A percentile compares a stretch with the other conserved stretches of the same genome.
These are phyloP conservation scores for Lasius platythorax DNA, from an alignment of 2,888 invertebrate genomes.

Conservation along the genomic window DNA sequence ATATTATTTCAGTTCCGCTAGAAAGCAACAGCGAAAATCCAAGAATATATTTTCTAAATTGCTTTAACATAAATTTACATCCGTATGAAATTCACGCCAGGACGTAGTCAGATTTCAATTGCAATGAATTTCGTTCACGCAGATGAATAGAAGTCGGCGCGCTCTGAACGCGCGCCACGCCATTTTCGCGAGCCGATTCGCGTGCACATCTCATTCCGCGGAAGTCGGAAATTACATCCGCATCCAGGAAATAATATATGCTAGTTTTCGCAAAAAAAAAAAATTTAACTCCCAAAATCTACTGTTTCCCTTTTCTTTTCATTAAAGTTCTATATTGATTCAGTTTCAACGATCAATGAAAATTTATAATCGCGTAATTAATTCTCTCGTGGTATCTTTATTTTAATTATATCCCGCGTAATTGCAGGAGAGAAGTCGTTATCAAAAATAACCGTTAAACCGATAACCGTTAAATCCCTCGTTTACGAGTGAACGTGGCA, in stretches of 20 bases:
- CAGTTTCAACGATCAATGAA: not conserved
- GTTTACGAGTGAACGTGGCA: not conserved
- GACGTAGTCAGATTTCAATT: conserved; percentile 41
- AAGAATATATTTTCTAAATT: conserved; percentile 50
- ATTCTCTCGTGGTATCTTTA: not conserved
- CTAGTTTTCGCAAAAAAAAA: not conserved
- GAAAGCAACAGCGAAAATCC: conserved; percentile 14
- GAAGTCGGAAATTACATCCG: conserved; percentile 11
- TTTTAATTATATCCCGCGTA: not conserved
- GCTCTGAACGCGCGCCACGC: conserved; percentile 22
- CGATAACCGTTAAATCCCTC: conserved; percentile 15
- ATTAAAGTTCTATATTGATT: not conserved
- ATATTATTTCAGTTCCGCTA: conserved; percentile 28
- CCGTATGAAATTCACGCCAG: conserved; percentile 41
- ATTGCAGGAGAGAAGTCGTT: conserved; percentile 4
- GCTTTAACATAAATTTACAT: conserved; percentile 53
- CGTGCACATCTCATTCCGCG: conserved; percentile 41
- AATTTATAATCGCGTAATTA: not conserved
- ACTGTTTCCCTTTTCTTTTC: not conserved
- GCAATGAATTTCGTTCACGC: conserved; percentile 43
- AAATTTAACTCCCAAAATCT: not conserved
- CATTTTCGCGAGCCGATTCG: conserved; percentile 41
- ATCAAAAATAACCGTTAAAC: conserved; percentile 15
- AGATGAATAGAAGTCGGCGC: conserved; percentile 43
- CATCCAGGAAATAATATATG: not conserved